Evolutionary conservation across 2,113 vertebrate genomes (phyloP), one percentile per base, ranked within the genome.

Genomic region (Hiodon alosoides): DNA sequence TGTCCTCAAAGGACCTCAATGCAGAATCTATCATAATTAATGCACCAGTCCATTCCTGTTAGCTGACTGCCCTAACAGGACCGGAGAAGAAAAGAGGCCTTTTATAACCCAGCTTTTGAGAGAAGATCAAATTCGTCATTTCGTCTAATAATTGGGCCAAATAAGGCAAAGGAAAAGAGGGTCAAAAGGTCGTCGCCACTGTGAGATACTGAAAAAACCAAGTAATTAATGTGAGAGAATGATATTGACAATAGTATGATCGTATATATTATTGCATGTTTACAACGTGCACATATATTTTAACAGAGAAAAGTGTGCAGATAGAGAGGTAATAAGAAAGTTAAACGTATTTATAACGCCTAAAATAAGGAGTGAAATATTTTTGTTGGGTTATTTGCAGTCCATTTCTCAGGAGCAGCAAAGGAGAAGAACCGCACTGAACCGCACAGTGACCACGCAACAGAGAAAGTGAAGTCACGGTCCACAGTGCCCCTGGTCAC

Each of bases 1-100:
- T 93, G 93, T 94, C 90, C 91, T 92, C 86, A 88, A 89, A 93
- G 92, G 92, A 88, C 87, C 85, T 82, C 86, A 80, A 81, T 87
- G 90, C 89, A 91, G 93, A 94, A 98, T 98, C 93, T 92, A 96
- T 98, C 95, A 98, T 95, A 95, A 95, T 97, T 95, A 96, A 96
- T 94, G 93, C 93, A 88, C 91, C 91, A 85, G 89, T 89, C 89
- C 78, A 78, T 88, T 91, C 88, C 90, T 93, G 91, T 94, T 94
- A 93, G 90, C 86, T 77, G 87, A 87, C 90, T 87, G 87, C 88
- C 88, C 90, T 94, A 93, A 90, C 90, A 94, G 91, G 91, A 90
- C 85, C 88, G 90, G 89, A 84, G 91, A 91, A 90, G 91, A 91
- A 93, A 90, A 85, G 87, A 83, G 75, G 87, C 86, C 88, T 86